Evolutionary conservation across 2,113 vertebrate species (phyloP).

Genomic region (Cyprinodon brontotheroides): DNA sequence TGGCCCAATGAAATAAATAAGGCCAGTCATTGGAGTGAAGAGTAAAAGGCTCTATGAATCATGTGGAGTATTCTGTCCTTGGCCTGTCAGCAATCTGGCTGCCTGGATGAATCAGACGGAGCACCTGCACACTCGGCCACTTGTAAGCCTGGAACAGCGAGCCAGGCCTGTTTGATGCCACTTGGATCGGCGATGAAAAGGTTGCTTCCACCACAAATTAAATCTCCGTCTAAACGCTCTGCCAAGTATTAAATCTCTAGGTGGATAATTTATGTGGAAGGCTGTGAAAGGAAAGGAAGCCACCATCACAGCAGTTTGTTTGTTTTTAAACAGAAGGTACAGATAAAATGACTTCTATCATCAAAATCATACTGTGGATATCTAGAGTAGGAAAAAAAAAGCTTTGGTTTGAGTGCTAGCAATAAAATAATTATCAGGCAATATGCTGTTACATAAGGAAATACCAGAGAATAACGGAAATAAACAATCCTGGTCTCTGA

Average conservation of each 20-base stretch:
- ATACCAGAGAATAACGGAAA: neutral
- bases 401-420: neutral
- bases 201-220: slow-evolving; percentile 54
- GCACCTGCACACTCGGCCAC: slow-evolving; percentile 70
- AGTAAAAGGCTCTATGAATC: slow-evolving; percentile 51
- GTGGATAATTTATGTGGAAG: slow-evolving; percentile 65
- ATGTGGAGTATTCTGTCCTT: slow-evolving; percentile 52
- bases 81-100: slow-evolving; percentile 69
- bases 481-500: neutral
- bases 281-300: slow-evolving; percentile 49
- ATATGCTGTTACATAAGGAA: neutral
- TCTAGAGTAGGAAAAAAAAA: slow-evolving; percentile 10
- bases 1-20: slow-evolving; percentile 68
- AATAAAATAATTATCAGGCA: neutral
- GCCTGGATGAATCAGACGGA: slow-evolving; percentile 62
- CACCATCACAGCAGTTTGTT: slow-evolving; percentile 55
- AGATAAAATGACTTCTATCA: slow-evolving; percentile 27
- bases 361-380: slow-evolving; percentile 6
- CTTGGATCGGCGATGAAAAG: slow-evolving; percentile 71
- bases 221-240: slow-evolving; percentile 56
- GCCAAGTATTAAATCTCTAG: slow-evolving; percentile 71
- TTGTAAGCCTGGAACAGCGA: slow-evolving; percentile 71
- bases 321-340: slow-evolving; percentile 55
- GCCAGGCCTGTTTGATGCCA: slow-evolving; percentile 74
- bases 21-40: slow-evolving; percentile 59